Percentiles rank a stretch among this genome's conserved stretches.
Conservation (phyloP, 1,140 invertebrate species). For the Drosophila sucinea region DNA sequence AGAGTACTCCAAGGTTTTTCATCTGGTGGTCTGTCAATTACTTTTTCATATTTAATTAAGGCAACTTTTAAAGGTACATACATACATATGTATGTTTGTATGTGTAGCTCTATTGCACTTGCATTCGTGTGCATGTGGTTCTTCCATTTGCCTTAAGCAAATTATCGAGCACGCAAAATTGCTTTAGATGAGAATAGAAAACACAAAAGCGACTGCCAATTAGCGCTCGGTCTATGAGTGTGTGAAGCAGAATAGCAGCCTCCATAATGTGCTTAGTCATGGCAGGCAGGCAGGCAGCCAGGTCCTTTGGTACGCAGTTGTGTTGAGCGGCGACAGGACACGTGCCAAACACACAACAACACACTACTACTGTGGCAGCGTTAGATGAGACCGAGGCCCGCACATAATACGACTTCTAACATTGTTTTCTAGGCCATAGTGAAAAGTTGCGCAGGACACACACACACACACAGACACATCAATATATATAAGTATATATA, state of each 20-base stretch:
- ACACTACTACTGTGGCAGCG: neutral
- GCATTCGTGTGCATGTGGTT: conserved; percentile 5
- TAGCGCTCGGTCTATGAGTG: conserved; percentile 39
- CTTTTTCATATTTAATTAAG: too few relatives aligned
- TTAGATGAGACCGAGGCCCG: conserved; percentile 1
- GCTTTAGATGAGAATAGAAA: conserved; percentile 53
- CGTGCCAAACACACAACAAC: conserved; percentile 44
- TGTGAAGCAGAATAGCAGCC: conserved; percentile 21
- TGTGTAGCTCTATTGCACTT: neutral
- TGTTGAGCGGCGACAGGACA: conserved; percentile 50
- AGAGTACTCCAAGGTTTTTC: too few relatives aligned
- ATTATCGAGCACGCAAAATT: conserved; percentile 73
- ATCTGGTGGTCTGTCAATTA: too few relatives aligned
- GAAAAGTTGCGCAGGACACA: conserved; percentile 71
- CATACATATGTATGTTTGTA: too few relatives aligned
- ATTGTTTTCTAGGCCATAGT: conserved; percentile 69
- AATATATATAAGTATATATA: neutral
- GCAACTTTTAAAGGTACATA: too few relatives aligned
- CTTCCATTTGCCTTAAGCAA: conserved; percentile 57
- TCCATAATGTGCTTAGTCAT: conserved; percentile 72
- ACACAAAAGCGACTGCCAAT: conserved; percentile 70
- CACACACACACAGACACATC: conserved; percentile 25
- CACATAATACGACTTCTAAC: conserved; percentile 45
- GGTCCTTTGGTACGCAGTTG: conserved; percentile 39
- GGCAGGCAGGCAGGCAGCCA: conserved; percentile 30